Percentiles rank a stretch among this genome's conserved stretches.
Evolutionary conservation across 2,888 invertebrate genomes (phyloP).

Genomic region (Trypoxylon attenuatum): DNA sequence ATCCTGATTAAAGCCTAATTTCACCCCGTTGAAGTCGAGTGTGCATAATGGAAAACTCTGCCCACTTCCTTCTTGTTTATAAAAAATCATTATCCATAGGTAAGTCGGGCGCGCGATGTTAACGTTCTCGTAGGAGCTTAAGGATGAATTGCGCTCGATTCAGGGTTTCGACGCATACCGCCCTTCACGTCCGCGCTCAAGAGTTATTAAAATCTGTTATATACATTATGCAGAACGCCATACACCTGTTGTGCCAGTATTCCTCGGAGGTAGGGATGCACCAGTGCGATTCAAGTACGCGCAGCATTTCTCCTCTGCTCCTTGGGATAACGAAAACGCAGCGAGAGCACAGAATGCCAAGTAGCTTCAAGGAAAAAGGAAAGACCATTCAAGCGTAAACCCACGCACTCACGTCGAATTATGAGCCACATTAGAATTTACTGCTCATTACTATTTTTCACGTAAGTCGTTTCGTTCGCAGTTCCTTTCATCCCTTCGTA

Average conservation of each 20-base stretch:
- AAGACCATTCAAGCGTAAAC: slow-evolving; percentile 38
- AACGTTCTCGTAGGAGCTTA: too few relatives aligned
- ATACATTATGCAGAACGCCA: slow-evolving; percentile 28
- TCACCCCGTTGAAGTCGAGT: too few relatives aligned
- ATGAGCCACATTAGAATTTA: slow-evolving; percentile 34
- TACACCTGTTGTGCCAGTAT: slow-evolving; percentile 45
- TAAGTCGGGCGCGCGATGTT: too few relatives aligned
- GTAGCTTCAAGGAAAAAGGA: slow-evolving; percentile 23
- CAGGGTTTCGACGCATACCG: too few relatives aligned
- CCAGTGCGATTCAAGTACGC: slow-evolving; percentile 34
- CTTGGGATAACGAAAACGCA: slow-evolving; percentile 41
- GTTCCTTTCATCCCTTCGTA: too few relatives aligned
- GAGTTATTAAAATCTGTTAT: slow-evolving; percentile 29
- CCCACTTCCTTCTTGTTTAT: too few relatives aligned
- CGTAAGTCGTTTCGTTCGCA: too few relatives aligned
- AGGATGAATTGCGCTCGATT: too few relatives aligned
- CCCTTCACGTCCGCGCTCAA: slow-evolving; percentile 4
- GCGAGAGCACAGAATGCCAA: slow-evolving; percentile 41
- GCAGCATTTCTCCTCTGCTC: slow-evolving; percentile 36
- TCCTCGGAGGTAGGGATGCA: slow-evolving; percentile 32
- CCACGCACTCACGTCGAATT: slow-evolving; percentile 30
- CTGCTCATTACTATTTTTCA: slow-evolving; percentile 11
- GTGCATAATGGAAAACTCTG: too few relatives aligned
- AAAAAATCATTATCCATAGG: too few relatives aligned
- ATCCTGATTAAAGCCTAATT: too few relatives aligned